These are phyloP conservation scores for Chaetodon trifasciatus DNA, from an alignment of 2,797 vertebrate species.

Conservation along the genomic window DNA sequence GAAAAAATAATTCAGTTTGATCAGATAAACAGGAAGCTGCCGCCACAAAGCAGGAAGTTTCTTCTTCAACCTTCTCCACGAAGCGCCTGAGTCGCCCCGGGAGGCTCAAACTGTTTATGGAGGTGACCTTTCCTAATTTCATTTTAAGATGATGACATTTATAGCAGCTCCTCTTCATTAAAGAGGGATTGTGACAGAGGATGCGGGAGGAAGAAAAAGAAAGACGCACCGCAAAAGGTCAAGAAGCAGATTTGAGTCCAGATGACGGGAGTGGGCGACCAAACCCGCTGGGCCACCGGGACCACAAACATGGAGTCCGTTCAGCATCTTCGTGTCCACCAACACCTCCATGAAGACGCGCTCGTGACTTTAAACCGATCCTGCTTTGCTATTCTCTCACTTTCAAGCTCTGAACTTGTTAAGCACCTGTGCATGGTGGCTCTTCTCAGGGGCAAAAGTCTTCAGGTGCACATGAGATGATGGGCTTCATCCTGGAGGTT, in stretches of 20 bases:
- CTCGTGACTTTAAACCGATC: no score
- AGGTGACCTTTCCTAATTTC: constrained; percentile 44
- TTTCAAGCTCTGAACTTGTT: not conserved
- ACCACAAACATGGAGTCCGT: not conserved
- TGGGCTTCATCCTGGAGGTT: not conserved
- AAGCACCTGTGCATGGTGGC: no score
- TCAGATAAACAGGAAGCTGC: not conserved
- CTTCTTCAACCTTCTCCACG: not conserved
- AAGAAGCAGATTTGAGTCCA: constrained; percentile 90
- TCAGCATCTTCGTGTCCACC: constrained; percentile 6
- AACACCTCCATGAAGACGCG: not conserved
- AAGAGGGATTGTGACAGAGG: constrained; percentile 9
- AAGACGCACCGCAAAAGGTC: constrained; percentile 39
- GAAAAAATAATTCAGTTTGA: not conserved
- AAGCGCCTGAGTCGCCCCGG: not conserved
- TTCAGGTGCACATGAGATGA: not conserved
- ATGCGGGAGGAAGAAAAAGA: not conserved
- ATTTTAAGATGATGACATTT: constrained; percentile 33
- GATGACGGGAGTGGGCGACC: constrained; percentile 85
- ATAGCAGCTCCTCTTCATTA: constrained; percentile 16
- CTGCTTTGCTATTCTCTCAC: no score
- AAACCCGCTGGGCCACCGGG: constrained; percentile 40
- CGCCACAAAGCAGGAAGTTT: not conserved
- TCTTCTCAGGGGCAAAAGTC: not conserved
- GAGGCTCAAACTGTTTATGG: constrained; percentile 25